Evolutionary conservation across 2,113 vertebrate genomes (phyloP).

Genomic region (Typhlomys cinereus): DNA sequence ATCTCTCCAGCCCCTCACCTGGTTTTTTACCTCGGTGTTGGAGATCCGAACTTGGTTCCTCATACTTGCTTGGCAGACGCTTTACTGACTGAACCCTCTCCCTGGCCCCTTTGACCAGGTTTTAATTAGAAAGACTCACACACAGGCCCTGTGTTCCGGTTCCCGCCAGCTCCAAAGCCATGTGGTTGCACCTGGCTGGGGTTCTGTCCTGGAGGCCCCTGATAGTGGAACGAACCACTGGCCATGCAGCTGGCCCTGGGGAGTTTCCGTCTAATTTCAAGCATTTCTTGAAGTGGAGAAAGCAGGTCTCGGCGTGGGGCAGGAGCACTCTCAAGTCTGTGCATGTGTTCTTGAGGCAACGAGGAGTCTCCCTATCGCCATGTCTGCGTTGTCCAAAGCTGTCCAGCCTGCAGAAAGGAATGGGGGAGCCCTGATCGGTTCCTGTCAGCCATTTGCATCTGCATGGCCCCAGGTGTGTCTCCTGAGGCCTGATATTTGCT

Average conservation of each 20-base stretch:
- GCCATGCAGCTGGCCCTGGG: background rate
- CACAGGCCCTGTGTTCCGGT: background rate
- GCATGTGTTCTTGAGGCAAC: background rate
- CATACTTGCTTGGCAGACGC: too few species aligned
- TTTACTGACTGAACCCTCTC: too few species aligned
- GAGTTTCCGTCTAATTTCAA: background rate
- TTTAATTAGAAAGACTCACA: constrained; percentile 46
- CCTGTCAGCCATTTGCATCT: background rate
- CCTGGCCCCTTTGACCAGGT: background rate
- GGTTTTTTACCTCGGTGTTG: too few species aligned
- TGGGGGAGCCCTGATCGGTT: background rate
- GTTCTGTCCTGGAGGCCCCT: background rate
- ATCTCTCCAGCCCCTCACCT: too few species aligned
- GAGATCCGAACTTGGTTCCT: too few species aligned
- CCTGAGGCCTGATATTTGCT: background rate
- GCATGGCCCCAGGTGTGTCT: background rate
- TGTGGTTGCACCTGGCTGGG: background rate
- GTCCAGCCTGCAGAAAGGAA: background rate
- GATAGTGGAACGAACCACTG: background rate
- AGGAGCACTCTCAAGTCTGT: constrained; percentile 16
- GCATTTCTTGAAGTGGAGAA: constrained; percentile 29
- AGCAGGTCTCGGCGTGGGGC: background rate
- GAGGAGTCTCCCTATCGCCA: background rate
- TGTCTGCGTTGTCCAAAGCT: background rate
- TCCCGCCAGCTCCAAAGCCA: background rate